These are phyloP conservation scores for Hecatera dysodea DNA, from an alignment of 2,888 invertebrate genomes.

Conservation along the genomic window DNA sequence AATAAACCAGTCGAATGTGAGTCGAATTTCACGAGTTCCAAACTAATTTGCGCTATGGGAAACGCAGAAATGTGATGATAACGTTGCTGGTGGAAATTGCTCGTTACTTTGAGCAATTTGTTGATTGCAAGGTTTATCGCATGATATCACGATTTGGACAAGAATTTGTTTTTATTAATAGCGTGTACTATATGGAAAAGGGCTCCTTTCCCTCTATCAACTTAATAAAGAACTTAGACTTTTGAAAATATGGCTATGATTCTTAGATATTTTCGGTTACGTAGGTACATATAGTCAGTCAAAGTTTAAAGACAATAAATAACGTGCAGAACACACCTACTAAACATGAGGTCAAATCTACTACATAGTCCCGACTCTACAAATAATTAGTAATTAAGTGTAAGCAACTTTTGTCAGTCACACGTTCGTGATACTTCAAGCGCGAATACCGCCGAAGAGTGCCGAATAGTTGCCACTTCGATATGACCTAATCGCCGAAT, in stretches of 20 bases:
- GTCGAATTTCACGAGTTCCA: conserved; percentile 32
- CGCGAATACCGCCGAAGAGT: conserved; percentile 42
- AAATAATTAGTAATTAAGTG: conserved; percentile 19
- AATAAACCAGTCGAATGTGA: conserved; percentile 29
- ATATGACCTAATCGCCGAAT: conserved; percentile 63
- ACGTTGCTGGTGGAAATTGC: not conserved
- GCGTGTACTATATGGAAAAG: not conserved
- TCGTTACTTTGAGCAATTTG: conserved; percentile 25
- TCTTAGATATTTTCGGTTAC: not conserved
- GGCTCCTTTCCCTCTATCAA: not conserved
- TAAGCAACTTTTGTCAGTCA: conserved; percentile 48
- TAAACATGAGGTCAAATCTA: conserved; percentile 17
- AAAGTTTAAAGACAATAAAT: conserved; percentile 2
- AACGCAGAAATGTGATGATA: conserved; percentile 3
- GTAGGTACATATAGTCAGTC: not conserved
- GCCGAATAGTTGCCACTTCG: conserved; percentile 34
- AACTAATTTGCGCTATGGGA: conserved; percentile 33
- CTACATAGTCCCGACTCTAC: conserved; percentile 7
- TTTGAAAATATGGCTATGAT: not conserved
- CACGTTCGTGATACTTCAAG: conserved; percentile 53
- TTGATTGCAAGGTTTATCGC: conserved; percentile 2
- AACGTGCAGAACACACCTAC: conserved; percentile 5
- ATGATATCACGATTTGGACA: not conserved
- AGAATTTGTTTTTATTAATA: no score
- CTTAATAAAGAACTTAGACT: not conserved